Evolutionary conservation across 1,140 invertebrate species (phyloP), one percentile per base, ranked within the genome.

Genomic region (Proctacanthus coquilletti): DNA sequence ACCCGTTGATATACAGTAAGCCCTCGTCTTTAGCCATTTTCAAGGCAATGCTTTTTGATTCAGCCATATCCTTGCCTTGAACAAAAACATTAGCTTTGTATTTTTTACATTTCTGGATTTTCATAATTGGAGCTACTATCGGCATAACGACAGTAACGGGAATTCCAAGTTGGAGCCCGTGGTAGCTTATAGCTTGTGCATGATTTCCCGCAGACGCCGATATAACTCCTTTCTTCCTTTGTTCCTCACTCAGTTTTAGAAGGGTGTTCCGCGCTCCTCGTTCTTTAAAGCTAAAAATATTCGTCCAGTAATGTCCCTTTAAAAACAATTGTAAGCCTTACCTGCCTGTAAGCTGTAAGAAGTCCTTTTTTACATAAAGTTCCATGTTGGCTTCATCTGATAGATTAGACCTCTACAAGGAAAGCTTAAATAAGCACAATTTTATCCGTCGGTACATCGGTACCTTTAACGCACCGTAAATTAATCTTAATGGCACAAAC

Each of bases 71-170:
- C 15, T 72, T 61, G 3, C 91, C 91, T 13, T 80, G 64, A 3
- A 94, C 73, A 10, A 94, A 71, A 9, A 95, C 84, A 29, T 73
- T 76, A 1, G 89, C 89, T 11, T 84, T 84, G 51, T 76, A 85
- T 38, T 78, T 75, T 33, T 73, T 69, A 54, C 89, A 95, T 36
- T 80, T 76, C 44, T 85, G 72, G 30, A 95, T 80, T 64, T 96
- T 96, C 86, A 94, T 94, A 30, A 95, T 83, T 0, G 86, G 84
- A 0, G 86, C 85, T 1, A 84, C 71, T 10, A 79, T 74, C 0
- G 91, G 91, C 91, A 95, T 95, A 1, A 96, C 83, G 2, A 96
- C 91, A 0, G 86, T 92, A 0, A 89, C 80, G 0, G 84, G 79
- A 31, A 95, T 80, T 5, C 71, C 69, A 0, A 95, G 64, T 40